Conservation (phyloP, 2,888 invertebrate genomes). For the Synergus umbraculus region DNA sequence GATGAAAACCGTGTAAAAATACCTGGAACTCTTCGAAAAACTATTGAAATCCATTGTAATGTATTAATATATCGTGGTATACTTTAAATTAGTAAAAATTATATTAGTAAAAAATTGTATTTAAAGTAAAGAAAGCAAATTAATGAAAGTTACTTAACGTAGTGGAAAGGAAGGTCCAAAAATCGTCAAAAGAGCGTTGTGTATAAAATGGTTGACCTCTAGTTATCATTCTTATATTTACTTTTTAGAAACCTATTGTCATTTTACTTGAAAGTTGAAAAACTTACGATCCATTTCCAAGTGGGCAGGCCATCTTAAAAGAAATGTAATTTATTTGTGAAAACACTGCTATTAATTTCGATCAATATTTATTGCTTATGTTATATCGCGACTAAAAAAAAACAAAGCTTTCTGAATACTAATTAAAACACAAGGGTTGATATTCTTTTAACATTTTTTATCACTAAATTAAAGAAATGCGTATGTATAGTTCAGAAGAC, state of each 20-base stretch:
- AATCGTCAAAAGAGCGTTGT: too few species aligned
- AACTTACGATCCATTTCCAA: slow-evolving; percentile 59
- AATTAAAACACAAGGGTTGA: background rate
- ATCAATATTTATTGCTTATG: background rate
- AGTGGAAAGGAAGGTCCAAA: too few species aligned
- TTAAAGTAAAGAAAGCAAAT: too few species aligned
- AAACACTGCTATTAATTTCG: background rate
- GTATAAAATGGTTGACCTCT: too few species aligned
- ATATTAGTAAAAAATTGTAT: too few species aligned
- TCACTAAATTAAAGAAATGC: background rate
- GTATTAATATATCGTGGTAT: too few species aligned
- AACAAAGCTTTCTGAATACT: background rate
- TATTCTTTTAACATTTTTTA: background rate
- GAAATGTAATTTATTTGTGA: background rate
- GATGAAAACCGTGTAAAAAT: too few species aligned
- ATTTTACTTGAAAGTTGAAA: background rate
- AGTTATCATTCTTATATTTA: background rate
- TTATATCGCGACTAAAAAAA: background rate
- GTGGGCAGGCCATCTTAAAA: slow-evolving; percentile 54
- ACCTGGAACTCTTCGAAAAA: too few species aligned
- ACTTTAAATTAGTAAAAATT: too few species aligned
- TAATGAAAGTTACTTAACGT: too few species aligned
- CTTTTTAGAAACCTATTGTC: background rate
- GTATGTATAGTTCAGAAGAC: slow-evolving; percentile 36
- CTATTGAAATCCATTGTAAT: too few species aligned